Conservation (phyloP, 2,113 vertebrate genomes). For the Conger conger region DNA sequence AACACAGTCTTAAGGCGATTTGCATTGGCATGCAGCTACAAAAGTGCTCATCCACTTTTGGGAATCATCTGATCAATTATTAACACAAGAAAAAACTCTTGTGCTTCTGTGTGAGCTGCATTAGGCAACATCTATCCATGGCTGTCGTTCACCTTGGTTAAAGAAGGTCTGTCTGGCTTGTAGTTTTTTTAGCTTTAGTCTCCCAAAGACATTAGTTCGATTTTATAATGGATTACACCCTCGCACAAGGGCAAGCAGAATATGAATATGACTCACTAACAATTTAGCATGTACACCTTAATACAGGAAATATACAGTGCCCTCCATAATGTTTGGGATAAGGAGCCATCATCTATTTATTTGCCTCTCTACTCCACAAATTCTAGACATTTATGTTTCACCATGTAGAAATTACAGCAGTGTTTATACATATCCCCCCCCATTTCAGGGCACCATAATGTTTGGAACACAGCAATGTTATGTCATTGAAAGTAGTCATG, state of each 20-base stretch:
- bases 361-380: too few relatives aligned
- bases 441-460: too few relatives aligned
- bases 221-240: not conserved
- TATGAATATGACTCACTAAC: not conserved
- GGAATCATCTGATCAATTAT: constrained; percentile 30
- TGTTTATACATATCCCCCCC: too few relatives aligned
- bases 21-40: not conserved
- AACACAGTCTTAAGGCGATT: not conserved
- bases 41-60: not conserved
- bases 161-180: not conserved
- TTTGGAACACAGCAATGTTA: too few relatives aligned
- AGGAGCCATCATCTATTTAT: too few relatives aligned
- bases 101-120: not conserved
- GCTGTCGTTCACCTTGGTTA: not conserved
- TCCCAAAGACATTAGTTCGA: not conserved
- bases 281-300: not conserved
- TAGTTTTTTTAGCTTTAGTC: not conserved
- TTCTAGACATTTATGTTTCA: too few relatives aligned
- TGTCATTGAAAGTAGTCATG: too few relatives aligned
- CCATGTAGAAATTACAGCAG: too few relatives aligned
- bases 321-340: too few relatives aligned
- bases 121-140: constrained; percentile 6
- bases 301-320: too few relatives aligned
- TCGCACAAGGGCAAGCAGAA: not conserved
- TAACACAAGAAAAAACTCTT: constrained; percentile 25